Evolutionary conservation across 2,888 invertebrate species (phyloP), one percentile per base, ranked within the genome.

Genomic region (Smittia aterrima): DNA sequence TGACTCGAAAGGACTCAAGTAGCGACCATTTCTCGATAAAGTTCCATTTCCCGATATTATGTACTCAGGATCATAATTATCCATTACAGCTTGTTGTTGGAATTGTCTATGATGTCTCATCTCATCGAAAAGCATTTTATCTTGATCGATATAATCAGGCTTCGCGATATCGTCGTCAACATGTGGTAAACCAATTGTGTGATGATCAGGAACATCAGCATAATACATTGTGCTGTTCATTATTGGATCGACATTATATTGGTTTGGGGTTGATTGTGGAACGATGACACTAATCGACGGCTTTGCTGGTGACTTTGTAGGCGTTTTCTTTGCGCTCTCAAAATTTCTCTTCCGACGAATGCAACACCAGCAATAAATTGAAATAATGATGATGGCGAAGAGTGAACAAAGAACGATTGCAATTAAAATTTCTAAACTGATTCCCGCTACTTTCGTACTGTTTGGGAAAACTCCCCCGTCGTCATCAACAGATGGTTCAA

Each of bases 1-100:
- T 0, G 85, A 86, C 77, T 86, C 86, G 78, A 84, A 86, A 0
- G 86, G 87, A 76, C 85, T 86, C 38, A 86, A 79, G 7, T 82
- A 81, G 76, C 84, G 80, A 1, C 83, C 83, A 53, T 80, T 81
- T 40, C 84, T 77, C 41, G 82, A 82, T 13, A 84, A 79, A 1
- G 82, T 83, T 75, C 80, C 83, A 13, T 78, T 78, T 68, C 77
- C 72, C 75, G 83, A 81, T 74, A 83, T 82, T 1, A 82, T 81
- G 22, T 13, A 18, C 3, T 58, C 22, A 3, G 75, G 82, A 82
- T 68, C 71, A 9, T 74, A 70, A 1, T 73, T 32, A 41, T 76
- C 64, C 25, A 64, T 70, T 13, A 76, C 53, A n/a, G 67, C 58
- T 72, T 58, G 22, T n/a, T 72, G 54, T 77, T 77, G n/a, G 73